phyloP scores from a whole-genome alignment of 2,888 invertebrate species.

The Beris morrisii region DNA sequence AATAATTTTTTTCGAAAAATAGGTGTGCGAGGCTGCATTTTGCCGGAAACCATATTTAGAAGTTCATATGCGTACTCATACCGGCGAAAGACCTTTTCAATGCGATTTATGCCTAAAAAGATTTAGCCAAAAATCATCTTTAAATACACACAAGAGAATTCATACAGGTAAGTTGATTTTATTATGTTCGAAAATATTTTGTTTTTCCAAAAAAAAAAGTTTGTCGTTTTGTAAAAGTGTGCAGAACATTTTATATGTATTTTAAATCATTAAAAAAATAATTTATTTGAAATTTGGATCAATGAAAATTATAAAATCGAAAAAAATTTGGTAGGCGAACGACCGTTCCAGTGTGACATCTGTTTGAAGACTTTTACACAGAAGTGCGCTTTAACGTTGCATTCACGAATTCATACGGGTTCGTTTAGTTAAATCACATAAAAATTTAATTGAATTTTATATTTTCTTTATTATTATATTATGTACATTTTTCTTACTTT shows the following conservation, averaged over 20 bases:
- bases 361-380: slow-evolving; percentile 66
- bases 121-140: slow-evolving; percentile 73
- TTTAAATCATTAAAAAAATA: slow-evolving; percentile 1
- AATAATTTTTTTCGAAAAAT: slow-evolving; percentile 25
- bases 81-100: slow-evolving; percentile 60
- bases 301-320: slow-evolving; percentile 10
- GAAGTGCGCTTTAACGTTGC: slow-evolving; percentile 66
- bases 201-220: neutral
- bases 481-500: slow-evolving; percentile 20
- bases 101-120: slow-evolving; percentile 71
- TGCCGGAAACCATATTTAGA: slow-evolving; percentile 80
- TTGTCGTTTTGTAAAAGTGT: slow-evolving; percentile 20
- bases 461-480: neutral
- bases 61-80: slow-evolving; percentile 80
- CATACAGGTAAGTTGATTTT: slow-evolving; percentile 66
- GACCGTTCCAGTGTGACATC: slow-evolving; percentile 65
- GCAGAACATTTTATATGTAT: slow-evolving; percentile 14
- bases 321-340: slow-evolving; percentile 57
- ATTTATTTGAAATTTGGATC: slow-evolving; percentile 1
- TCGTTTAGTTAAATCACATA: slow-evolving; percentile 50
- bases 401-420: slow-evolving; percentile 66
- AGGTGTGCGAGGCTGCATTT: slow-evolving; percentile 75
- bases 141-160: slow-evolving; percentile 72
- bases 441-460: slow-evolving; percentile 3
- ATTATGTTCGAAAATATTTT: neutral